Base-by-base conservation (phyloP, 2,888 invertebrate genomes). In the Halictus ligatus region DNA sequence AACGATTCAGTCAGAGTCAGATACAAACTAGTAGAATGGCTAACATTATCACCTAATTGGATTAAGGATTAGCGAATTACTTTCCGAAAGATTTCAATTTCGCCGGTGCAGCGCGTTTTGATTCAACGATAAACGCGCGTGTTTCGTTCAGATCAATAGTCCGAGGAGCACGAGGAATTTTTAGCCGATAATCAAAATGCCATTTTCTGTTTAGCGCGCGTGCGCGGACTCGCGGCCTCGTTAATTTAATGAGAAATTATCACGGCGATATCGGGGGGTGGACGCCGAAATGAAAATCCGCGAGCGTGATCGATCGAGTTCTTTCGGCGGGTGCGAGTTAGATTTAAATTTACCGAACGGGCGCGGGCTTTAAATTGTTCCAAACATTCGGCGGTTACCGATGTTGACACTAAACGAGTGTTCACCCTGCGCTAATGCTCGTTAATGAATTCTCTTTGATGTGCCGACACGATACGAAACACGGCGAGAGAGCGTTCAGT, bases 381-480 rank as follows among this genome's bases (percentile, higher is more conserved):
- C 40, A 40, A 69, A 40, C 69, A 69, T 69, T 69, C 40, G 69
- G 69, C 40, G 69, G 69, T 69, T 69, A 69, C 21, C 40, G 69
- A 69, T 40, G 69, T 69, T 69, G 69, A 69, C 69, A 69, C 69
- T 69, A 69, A 69, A 69, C 69, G 69, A 69, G 69, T 69, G 69
- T 69, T 40, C 69, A 18, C 18, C 40, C 69, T 40, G 58, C 69
- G 69, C 69, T 69, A 69, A 69, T 69, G 69, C 21, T 69, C 69
- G 69, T 69, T 69, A 69, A 69, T 69, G 69, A 69, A 69, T 69
- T 69, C 69, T 69, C 69, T 69, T 69, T 69, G 69, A 69, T 69
- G 40, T 40, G 40, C 40, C 40, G 40, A 69, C 69, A 69, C 69
- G 69, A 69, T 21, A 21, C 69, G 69, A 40, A 69, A 69, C 69